phyloP scores from a whole-genome alignment of 2,797 vertebrate species.

The Oreonectes daqikongensis region DNA sequence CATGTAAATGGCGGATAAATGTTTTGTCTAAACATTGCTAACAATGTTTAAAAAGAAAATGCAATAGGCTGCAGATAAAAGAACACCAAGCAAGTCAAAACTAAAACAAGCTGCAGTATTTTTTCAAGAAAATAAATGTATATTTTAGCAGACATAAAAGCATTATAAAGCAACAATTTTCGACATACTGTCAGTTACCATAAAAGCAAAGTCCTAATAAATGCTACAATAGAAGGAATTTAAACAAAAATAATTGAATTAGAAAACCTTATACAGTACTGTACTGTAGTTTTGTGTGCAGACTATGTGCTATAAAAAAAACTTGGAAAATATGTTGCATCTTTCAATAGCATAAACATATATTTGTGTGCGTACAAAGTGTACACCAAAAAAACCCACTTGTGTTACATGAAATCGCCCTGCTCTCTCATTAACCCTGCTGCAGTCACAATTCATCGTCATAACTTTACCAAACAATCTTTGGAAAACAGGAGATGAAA shows the following conservation, averaged over 20 bases:
- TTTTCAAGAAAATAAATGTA: conserved; percentile 34
- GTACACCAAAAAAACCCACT: conserved; percentile 10
- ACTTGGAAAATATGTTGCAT: not conserved
- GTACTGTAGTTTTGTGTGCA: conserved; percentile 3
- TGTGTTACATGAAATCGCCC: conserved; percentile 50
- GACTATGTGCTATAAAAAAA: not conserved
- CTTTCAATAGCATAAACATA: not conserved
- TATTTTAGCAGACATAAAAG: conserved; percentile 41
- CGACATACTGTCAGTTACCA: not conserved
- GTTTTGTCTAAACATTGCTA: conserved; percentile 17
- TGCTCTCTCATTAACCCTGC: conserved; percentile 53
- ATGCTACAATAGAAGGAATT: not conserved
- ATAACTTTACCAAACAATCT: conserved; percentile 86
- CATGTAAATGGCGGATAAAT: conserved; percentile 12
- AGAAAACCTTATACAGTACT: not conserved
- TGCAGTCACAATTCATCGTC: conserved; percentile 77
- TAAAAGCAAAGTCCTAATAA: conserved; percentile 1
- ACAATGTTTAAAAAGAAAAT: conserved; percentile 20
- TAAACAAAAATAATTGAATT: conserved; percentile 20
- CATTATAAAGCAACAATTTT: conserved; percentile 29
- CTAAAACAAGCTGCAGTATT: not conserved
- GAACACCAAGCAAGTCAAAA: not conserved
- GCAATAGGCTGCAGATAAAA: conserved; percentile 54
- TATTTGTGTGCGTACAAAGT: not conserved
- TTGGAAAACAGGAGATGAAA: conserved; percentile 72